A percentile compares a stretch with the other conserved stretches of the same genome.
These are phyloP conservation scores for Columba guinea DNA, from an alignment of 2,797 vertebrate species.

Conservation along the genomic window DNA sequence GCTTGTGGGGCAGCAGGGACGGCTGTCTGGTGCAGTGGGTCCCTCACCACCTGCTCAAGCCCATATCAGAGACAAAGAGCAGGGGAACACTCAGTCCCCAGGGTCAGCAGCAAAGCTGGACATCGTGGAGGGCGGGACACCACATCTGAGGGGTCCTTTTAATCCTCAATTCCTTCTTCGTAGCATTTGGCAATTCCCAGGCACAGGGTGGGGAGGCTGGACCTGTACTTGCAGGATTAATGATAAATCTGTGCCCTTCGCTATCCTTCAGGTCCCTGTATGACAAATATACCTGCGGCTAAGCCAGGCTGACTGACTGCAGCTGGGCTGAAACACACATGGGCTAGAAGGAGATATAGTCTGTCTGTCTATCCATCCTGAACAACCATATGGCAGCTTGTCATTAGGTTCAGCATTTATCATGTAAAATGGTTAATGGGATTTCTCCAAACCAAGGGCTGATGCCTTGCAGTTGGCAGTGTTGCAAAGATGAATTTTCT, in stretches of 20 bases:
- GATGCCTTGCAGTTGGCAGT: not conserved
- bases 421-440: not conserved
- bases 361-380: not conserved
- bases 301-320: not conserved
- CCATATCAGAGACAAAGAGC: not conserved
- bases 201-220: not conserved
- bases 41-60: not conserved
- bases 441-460: not conserved
- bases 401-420: not conserved
- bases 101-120: slow-evolving; percentile 20
- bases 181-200: slow-evolving; percentile 7
- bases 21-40: not conserved
- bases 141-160: not conserved
- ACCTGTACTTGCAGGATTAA: not conserved
- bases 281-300: not conserved
- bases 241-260: not conserved
- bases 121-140: not conserved
- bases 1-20: not conserved
- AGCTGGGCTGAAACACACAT: not conserved
- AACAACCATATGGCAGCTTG: not conserved
- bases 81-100: not conserved
- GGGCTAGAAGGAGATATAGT: not conserved
- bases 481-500: not conserved
- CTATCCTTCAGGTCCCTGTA: not conserved
- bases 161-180: slow-evolving; percentile 42